Conservation (phyloP, 2,113 vertebrate genomes). For the Lathamus discolor region DNA sequence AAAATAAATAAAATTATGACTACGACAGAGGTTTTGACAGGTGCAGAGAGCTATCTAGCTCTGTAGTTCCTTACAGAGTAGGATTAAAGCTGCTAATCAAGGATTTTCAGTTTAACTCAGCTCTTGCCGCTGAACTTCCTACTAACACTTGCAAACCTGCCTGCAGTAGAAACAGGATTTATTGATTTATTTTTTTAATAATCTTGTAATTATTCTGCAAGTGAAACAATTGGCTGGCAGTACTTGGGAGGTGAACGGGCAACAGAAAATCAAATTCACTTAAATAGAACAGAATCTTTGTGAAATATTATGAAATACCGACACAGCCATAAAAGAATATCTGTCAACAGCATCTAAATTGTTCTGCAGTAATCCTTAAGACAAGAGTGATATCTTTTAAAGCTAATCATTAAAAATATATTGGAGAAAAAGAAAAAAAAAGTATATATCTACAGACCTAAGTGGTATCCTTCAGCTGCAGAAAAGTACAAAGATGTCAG, state of each 20-base stretch:
- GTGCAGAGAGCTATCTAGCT: not conserved
- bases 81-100: not conserved
- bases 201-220: not conserved
- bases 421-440: slow-evolving; percentile 5
- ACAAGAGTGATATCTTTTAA: slow-evolving; percentile 15
- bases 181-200: not conserved
- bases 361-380: slow-evolving; percentile 32
- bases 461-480: slow-evolving; percentile 15
- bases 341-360: slow-evolving; percentile 30
- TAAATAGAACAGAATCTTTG: not conserved
- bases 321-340: not conserved
- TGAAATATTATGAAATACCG: not conserved
- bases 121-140: not conserved
- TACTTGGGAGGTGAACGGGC: not conserved
- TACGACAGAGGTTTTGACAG: not conserved
- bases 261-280: slow-evolving; percentile 61
- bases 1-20: slow-evolving; percentile 17
- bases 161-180: not conserved
- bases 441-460: not conserved
- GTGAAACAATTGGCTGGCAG: not conserved
- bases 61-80: not conserved
- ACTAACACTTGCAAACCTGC: not conserved
- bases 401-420: slow-evolving; percentile 33
- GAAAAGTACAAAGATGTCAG: slow-evolving; percentile 25
- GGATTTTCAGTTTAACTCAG: not conserved